Conservation (phyloP, 2,797 vertebrate genomes). For the Neostethus bicornis region DNA sequence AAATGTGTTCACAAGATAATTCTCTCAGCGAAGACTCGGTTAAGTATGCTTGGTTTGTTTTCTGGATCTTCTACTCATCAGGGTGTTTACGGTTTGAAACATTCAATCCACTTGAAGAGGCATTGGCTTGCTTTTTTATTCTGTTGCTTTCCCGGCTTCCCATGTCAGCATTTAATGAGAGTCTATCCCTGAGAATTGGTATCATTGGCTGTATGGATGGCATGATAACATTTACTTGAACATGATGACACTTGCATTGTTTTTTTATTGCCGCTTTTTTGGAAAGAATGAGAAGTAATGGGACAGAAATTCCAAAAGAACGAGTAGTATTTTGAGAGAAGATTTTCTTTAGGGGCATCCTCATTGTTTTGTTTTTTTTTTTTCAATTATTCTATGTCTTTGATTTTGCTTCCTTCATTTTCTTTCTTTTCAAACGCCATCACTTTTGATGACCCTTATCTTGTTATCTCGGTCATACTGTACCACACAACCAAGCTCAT, state of each 20-base stretch:
- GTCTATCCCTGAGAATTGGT: conserved; percentile 11
- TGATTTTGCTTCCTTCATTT: background rate
- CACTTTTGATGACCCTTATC: conserved; percentile 34
- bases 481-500: conserved; percentile 4
- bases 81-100: conserved; percentile 34
- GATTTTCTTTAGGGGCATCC: conserved; percentile 29
- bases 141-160: conserved; percentile 18
- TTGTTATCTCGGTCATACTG: conserved; percentile 47
- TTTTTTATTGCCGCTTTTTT: background rate
- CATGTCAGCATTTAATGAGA: conserved; percentile 30
- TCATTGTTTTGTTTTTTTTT: no score
- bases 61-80: conserved; percentile 54
- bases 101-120: conserved; percentile 29
- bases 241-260: background rate
- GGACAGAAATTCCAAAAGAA: conserved; percentile 4
- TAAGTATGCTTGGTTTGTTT: conserved; percentile 61
- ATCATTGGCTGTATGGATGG: conserved; percentile 33
- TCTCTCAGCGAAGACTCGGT: conserved; percentile 64
- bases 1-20: conserved; percentile 61
- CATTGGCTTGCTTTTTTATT: conserved; percentile 20
- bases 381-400: conserved; percentile 35
- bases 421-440: conserved; percentile 38
- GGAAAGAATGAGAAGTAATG: background rate
- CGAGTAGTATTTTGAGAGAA: conserved; percentile 13
- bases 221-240: conserved; percentile 18